These are phyloP conservation scores for Mallotus villosus DNA, from an alignment of 2,797 vertebrate species.

Conservation along the genomic window DNA sequence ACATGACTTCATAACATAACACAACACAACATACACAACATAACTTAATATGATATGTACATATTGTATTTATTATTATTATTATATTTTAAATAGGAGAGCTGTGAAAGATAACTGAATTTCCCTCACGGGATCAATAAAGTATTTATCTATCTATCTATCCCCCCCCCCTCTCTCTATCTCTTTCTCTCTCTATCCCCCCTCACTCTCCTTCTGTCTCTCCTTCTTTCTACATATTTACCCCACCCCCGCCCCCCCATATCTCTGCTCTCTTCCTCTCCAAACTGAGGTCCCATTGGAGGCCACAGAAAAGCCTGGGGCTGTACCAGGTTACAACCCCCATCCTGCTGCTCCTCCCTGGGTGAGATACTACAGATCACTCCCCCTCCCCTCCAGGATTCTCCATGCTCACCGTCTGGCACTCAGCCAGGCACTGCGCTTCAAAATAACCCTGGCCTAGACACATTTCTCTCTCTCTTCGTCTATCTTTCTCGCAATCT, in stretches of 20 bases:
- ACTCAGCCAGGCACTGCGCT: constrained; percentile 2
- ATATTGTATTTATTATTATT: too few relatives aligned
- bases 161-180: constrained; percentile 30
- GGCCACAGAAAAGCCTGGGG: constrained; percentile 34
- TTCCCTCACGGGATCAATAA: too few relatives aligned
- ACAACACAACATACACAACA: too few relatives aligned
- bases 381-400: not conserved
- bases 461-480: not conserved
- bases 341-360: constrained; percentile 4
- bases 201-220: constrained; percentile 7
- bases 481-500: not conserved
- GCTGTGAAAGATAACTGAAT: too few relatives aligned
- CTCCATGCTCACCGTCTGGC: not conserved
- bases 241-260: constrained; percentile 8
- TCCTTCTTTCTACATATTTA: constrained; percentile 27
- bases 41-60: too few relatives aligned
- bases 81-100: too few relatives aligned
- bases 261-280: constrained; percentile 22
- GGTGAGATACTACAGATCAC: constrained; percentile 3
- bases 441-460: not conserved
- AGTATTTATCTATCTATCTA: too few relatives aligned
- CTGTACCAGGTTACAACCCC: constrained; percentile 28
- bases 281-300: constrained; percentile 20
- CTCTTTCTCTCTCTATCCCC: constrained; percentile 16
- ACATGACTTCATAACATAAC: too few relatives aligned